A percentile compares a stretch with the other conserved stretches of the same genome.
Evolutionary conservation across 1,140 invertebrate genomes (phyloP).

Genomic region (Drosophila aff.): DNA sequence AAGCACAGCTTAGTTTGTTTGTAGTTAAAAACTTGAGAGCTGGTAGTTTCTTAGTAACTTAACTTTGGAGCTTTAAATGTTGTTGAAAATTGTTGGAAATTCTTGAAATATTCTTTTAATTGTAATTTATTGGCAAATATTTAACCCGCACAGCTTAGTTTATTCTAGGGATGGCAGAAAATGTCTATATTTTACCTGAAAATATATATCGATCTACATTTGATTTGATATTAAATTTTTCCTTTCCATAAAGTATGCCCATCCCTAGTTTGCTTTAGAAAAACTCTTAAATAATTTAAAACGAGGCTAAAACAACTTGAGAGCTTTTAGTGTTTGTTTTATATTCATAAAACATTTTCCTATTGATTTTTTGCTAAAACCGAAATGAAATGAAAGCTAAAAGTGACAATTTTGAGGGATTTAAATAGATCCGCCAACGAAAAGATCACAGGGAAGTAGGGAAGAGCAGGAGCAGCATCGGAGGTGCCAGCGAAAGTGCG

Average conservation of each 20-base stretch:
- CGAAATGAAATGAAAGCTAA: conserved; percentile 7
- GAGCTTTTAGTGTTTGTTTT: conserved; percentile 55
- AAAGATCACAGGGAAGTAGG: conserved; percentile 40
- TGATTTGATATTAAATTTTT: not conserved
- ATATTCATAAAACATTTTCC: not conserved
- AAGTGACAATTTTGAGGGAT: conserved; percentile 42
- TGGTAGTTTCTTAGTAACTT: not conserved
- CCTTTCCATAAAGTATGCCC: not conserved
- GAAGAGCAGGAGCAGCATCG: not conserved
- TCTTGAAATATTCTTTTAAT: not conserved
- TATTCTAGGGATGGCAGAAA: not conserved
- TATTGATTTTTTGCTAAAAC: too few species aligned
- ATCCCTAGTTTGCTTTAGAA: not conserved
- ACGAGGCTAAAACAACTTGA: conserved; percentile 26
- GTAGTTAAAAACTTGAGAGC: not conserved
- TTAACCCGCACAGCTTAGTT: conserved; percentile 2
- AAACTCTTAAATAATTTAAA: conserved; percentile 8
- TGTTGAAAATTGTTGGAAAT: conserved; percentile 2
- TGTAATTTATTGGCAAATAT: not conserved
- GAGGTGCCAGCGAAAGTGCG: conserved; percentile 36
- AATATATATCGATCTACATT: not conserved
- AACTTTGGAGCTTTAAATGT: conserved; percentile 9
- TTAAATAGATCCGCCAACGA: conserved; percentile 33
- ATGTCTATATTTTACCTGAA: not conserved
- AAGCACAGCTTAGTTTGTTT: conserved; percentile 6